Evolutionary conservation across 30 jellyfish, hydroid and myxozoan species (phyloP), one percentile per base, ranked within the genome.

Genomic region (Euphysa ruthae): DNA sequence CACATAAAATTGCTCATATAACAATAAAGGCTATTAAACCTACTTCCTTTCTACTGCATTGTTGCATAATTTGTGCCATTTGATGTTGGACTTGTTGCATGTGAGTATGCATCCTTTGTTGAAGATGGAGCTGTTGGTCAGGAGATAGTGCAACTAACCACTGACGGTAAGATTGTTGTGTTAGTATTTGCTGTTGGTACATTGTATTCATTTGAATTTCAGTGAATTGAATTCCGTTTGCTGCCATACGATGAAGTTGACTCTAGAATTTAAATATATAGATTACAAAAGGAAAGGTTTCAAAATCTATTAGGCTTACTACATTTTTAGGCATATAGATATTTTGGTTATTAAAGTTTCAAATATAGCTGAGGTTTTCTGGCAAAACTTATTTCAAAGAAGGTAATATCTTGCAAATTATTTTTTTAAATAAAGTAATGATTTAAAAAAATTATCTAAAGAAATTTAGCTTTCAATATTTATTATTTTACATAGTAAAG

Each of bases 71-170:
- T n/a, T 85, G 94, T 8, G 95, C 88, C 98, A 81, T 81, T 44
- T 83, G 85, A 66, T 90, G 98, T 42, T 90, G 98, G 7, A 90
- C 94, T 52, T 90, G 95, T 24, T 82, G 95, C 94, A 90, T 81
- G 43, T 82, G 69, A 19, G 98, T 93, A 63, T 90, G 98, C 98
- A 90, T 90, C 32, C 93, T 82, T 38, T 90, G 94, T 22, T 90
- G 98, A 20, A 90, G 77, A 65, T 80, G 95, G 20, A 91, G 76
- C 55, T 82, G 95, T 69, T 90, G 98, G 18, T 82, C 95, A n/a
- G 94, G 89, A 5, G 98, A 52, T 16, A 90, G 79, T 15, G 98
- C 72, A 27, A 83, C 83, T 10, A 90, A 72, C 98, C 98, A 90
- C 70, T 90, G 98, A 29, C 80, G 77, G 69, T 90, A 82, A 1